Base-by-base conservation (phyloP, 1,140 invertebrate species). In the Artemia franciscana region DNA sequence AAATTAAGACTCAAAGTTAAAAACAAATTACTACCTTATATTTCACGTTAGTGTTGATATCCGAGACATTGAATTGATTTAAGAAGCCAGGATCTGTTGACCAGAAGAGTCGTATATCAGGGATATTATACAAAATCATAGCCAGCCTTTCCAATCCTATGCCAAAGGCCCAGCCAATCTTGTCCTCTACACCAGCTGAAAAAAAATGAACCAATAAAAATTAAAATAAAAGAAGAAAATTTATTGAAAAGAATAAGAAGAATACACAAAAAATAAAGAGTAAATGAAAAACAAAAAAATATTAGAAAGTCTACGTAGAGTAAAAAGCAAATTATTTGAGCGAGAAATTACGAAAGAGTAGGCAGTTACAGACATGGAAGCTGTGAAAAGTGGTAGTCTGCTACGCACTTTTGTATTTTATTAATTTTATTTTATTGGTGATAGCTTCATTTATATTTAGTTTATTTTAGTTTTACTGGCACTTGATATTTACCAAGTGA, bases 91-190 rank as follows among this genome's bases (percentile, higher is more conserved):
- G 78, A 71, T 99, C 96, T 21, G 74, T 78, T 61, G 76, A 77
- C 94, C 94, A 98, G 75, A 98, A 97, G 5, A 94, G 72, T 60
- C 94, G 77, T 66, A 99, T 98, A 70, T 99, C 94, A 0, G 93
- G 91, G 67, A 99, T 98, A 68, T 83, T 75, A 70, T 95, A 98
- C 3, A 97, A 73, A 57, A 83, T 83, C 96, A 99, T 99, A 0
- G 94, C 94, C 59, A 98, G 71, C 63, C 96, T 77, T 74, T 99
- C 96, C 57, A 99, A 74, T 2, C 95, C 96, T 2, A 98, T 71
- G 18, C 96, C 96, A 78, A 98, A 98, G 5, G 96, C 96, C 85
- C 94, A 99, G 15, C 94, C 95, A 67, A 98, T 88, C 65, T 84
- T 84, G 71, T 91, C 82, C 21, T 74, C 75, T 4, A 85, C 84